Base-by-base conservation (phyloP, 2,797 vertebrate species). In the Lacerta bilineata region DNA sequence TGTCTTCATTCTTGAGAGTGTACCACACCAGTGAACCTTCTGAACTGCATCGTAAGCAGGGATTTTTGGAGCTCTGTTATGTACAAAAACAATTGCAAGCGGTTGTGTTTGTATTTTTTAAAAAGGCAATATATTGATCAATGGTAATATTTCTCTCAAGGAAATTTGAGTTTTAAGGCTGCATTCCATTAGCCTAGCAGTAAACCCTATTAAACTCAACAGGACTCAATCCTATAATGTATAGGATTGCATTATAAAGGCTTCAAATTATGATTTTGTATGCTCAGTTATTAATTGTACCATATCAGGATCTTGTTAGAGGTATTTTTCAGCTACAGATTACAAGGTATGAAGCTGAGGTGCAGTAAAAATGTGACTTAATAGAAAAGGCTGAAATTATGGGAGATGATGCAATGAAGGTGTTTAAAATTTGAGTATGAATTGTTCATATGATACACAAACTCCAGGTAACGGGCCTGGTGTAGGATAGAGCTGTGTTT, bases 91-190 rank as follows among this genome's bases (percentile, higher is more conserved):
- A 0, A 0, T 36, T 68, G 27, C n/a, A 66, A 90, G 80, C 8
- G 74, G 76, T 68, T 82, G 50, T 43, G 80, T 13, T 0, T 64
- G 39, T 50, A 36, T 75, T 64, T 8, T 4, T 33, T 7, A 8
- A 27, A 61, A 13, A 29, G n/a, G 27, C 10, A 61, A 20, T 61
- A 8, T 29, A 23, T 5, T 10, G 55, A 69, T 25, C 15, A 36
- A 46, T 27, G 23, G 76, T 36, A 80, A 79, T 46, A 59, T 41
- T 25, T 41, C 11, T 61, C 15, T 46, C 87, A 64, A 89, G 7
- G 74, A 17, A 79, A 23, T 92, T 94, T 23, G 20, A 43, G 68
- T 8, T 7, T 39, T 88, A 69, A 85, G 11, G 33, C 8, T 39
- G 33, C 46, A 55, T 36, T 27, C n/a, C 17, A 18, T 5, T 39